Base-by-base conservation (phyloP, 2,797 vertebrate species). In the Halcyon chelicuti region DNA sequence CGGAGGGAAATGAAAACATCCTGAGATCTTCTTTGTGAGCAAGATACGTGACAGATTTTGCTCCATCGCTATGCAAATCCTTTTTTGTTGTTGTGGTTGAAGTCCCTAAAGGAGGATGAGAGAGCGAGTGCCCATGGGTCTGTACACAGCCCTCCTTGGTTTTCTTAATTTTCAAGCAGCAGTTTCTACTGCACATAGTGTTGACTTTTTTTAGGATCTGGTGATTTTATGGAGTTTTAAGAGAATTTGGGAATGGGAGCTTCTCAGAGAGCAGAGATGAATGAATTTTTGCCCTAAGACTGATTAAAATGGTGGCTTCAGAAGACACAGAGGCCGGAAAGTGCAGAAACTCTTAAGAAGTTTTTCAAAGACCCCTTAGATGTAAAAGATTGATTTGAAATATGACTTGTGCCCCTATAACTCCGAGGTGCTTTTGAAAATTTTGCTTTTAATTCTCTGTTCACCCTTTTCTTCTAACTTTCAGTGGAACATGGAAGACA, bases 251-350 rank as follows among this genome's bases (percentile, higher is more conserved):
- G 63, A 90, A 80, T 14, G 25, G 47, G 74, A 93, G 12, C 35
- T 90, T 90, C 87, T 95, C 75, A 61, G 58, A 73, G 51, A 76
- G 67, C 49, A 68, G 23, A 70, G 71, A 75, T 79, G 87, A 93
- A 90, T 85, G 58, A 71, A 51, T 35, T 39, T 93, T 84, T 86
- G 40, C 63, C 71, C 63, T 42, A 76, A 84, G 39, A 42, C 39
- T 90, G 93, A 94, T 92, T 92, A 90, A 96, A 96, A 92, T 88
- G 51, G 63, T 88, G 86, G 44, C 47, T 96, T 91, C 85, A 94
- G 88, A 88, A 92, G 88, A 85, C 51, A 78, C 7, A 68, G 37
- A 84, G 35, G 63, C 86, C 76, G 90, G 68, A 93, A 94, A 88
- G 93, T 67, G 40, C 57, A 95, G 77, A 90, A 90, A 93, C 52